Evolutionary conservation across 2,113 vertebrate species (phyloP), one percentile per base, ranked within the genome.

Genomic region (Parotia lawesii): DNA sequence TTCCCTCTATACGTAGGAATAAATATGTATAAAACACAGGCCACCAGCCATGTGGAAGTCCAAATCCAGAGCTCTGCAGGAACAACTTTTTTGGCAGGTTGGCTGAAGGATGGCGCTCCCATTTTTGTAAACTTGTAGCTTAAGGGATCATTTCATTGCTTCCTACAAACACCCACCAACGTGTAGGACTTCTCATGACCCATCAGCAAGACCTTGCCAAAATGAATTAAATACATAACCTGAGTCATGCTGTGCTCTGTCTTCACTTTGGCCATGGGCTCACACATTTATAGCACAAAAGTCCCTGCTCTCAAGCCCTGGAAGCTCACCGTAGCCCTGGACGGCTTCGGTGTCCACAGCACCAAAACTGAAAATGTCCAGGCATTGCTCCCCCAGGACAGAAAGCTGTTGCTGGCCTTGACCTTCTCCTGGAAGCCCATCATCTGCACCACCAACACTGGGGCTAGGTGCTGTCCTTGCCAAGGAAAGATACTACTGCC

Each of bases 1-100:
- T 29, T 57, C 33, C 21, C 6, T 71, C 16, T 37, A 0, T 2
- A 1, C 7, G 4, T 15, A 3, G 33, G 12, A 33, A 23, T 28
- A 57, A n/a, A 19, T 15, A 25, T 4, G 10, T 28, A 24, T 42
- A 33, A 60, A 82, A 13, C 9, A 23, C 62, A 54, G 31, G 19
- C 15, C 56, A 71, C n/a, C 67, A 82, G 71, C 60, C 54, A 6
- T 24, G 76, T 27, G 69, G 1, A 17, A 53, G 6, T 14, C 13
- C 29, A 40, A 4, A n/a, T 57, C 45, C 64, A 53, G 8, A 7
- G 40, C 29, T 57, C 44, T 38, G 38, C 51, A 71, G 24, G 23
- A 58, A 21, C n/a, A 50, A 50, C 64, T 42, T 58, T 33, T 23
- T 23, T 71, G 48, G 14, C 35, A 51, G 35, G 2, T 10, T 18